Percentiles rank a stretch among this genome's conserved stretches.
Evolutionary conservation across 2,113 vertebrate genomes (phyloP).

Genomic region (Podarcis muralis): DNA sequence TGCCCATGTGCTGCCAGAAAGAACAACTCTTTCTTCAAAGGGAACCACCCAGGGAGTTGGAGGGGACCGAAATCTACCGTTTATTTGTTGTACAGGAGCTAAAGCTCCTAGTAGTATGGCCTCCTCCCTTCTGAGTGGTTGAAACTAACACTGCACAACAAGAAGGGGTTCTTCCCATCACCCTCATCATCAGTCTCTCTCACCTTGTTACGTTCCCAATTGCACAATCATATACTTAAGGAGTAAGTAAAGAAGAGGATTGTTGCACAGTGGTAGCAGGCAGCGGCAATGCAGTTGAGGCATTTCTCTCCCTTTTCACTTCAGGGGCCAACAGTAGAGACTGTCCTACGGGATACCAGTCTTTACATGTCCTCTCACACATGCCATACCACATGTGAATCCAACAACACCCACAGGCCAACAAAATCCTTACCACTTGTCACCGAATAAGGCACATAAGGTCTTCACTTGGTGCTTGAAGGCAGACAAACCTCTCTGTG

Average conservation of each 20-base stretch:
- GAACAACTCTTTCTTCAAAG: conserved; percentile 3
- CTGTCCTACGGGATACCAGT: not conserved
- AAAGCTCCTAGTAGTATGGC: not conserved
- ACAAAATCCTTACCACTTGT: too few species aligned
- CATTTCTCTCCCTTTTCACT: not conserved
- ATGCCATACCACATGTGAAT: not conserved
- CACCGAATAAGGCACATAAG: too few species aligned
- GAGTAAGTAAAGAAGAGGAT: not conserved
- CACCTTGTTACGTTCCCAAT: not conserved
- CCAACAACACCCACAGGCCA: too few species aligned
- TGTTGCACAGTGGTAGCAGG: not conserved
- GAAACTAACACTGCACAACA: not conserved
- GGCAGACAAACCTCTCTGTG: too few species aligned
- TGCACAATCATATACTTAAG: not conserved
- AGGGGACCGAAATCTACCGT: not conserved
- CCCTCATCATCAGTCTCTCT: not conserved
- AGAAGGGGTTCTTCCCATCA: not conserved
- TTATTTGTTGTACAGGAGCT: not conserved
- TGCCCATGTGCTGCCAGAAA: conserved; percentile 45
- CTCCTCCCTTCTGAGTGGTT: not conserved
- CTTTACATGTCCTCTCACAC: not conserved
- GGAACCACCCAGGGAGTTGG: not conserved
- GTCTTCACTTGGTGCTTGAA: too few species aligned
- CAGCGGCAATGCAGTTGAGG: not conserved
- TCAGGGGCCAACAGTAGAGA: not conserved